Base-by-base conservation (phyloP, 2,888 invertebrate genomes). In the Empis stercorea region DNA sequence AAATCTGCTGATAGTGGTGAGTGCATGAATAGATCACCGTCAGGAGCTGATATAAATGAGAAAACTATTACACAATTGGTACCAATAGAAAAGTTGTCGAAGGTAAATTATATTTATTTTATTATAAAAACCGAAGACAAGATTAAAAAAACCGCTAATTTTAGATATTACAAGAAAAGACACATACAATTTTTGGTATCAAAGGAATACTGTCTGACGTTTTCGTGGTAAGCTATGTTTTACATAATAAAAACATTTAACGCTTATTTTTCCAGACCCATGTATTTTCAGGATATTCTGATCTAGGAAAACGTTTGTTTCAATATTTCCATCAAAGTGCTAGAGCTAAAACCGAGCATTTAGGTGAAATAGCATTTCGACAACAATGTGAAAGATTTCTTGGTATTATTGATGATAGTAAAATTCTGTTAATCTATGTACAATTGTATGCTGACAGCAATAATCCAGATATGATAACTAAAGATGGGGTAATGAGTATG, bases 231-330 rank as follows among this genome's bases (percentile, higher is more conserved):
- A 59, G 59, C 34, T 15, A 30, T 41, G 40, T 17, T 34, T 43
- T 49, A 38, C 14, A 34, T 20, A 44, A 48, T 43, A 42, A 42
- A 32, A 43, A 40, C 37, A 30, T 15, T 23, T 40, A 39, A 20
- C 27, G 41, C 48, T 48, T 48, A 53, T 52, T 46, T 54, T 65
- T 68, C 39, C 71, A 84, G 81, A 76, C 77, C 57, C 83, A 83
- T 67, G 72, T 89, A 53, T 87, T 88, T 66, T 84, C 87, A n/a
- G 76, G 77, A 62, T 84, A 87, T 64, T 75, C 78, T 3, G 79
- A 83, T 55, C 72, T 87, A 57, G 84, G 81, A 1, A 72, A 76
- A 14, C 78, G 80, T 56, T 72, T 87, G 51, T 88, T 77, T 64
- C 68, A 69, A 48, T 75, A 80, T 63, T 71, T 87, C 53, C 79